Conservation (phyloP, 1,140 invertebrate species). For the Wiebesia pumilae region DNA sequence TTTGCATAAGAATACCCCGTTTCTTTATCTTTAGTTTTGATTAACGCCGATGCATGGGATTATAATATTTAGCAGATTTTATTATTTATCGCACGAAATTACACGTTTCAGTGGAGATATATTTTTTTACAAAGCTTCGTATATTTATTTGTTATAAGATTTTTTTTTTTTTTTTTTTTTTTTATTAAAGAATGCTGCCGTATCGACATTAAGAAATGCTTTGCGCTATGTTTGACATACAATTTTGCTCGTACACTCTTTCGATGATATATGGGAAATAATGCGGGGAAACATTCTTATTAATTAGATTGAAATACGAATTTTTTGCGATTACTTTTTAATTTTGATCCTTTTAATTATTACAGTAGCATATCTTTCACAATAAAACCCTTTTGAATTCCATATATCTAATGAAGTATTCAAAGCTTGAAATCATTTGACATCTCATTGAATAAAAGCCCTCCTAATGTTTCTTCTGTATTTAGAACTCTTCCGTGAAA, state of each 20-base stretch:
- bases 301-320: background rate
- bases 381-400: background rate
- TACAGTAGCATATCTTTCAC: too few species aligned
- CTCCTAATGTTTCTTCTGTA: background rate
- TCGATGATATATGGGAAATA: background rate
- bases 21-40: slow-evolving; percentile 42
- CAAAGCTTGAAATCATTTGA: background rate
- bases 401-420: background rate
- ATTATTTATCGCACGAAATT: slow-evolving; percentile 32
- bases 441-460: background rate
- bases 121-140: slow-evolving; percentile 12
- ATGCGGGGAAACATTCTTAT: background rate
- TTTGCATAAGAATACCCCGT: slow-evolving; percentile 46
- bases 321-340: too few species aligned
- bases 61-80: background rate
- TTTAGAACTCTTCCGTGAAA: background rate
- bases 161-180: background rate
- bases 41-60: slow-evolving; percentile 14
- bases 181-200: background rate
- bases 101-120: background rate
- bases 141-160: background rate
- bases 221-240: slow-evolving; percentile 24
- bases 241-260: background rate
- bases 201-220: slow-evolving; percentile 7
- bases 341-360: too few species aligned